These are phyloP conservation scores for Invenusta paracnida DNA, from an alignment of 2,888 invertebrate genomes.

Conservation along the genomic window DNA sequence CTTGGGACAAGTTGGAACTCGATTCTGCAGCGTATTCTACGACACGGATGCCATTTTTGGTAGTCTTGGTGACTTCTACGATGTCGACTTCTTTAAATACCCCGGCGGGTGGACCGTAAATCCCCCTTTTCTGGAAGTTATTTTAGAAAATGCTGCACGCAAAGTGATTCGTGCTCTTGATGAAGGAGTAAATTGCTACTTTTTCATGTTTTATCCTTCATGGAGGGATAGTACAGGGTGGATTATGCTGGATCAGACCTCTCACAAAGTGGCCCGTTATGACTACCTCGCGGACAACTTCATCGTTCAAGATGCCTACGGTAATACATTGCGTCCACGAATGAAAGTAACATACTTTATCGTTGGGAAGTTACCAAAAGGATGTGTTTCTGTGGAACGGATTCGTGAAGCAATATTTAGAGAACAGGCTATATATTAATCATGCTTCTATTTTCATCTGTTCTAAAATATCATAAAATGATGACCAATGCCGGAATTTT, in stretches of 20 bases:
- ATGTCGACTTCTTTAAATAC: constrained; percentile 36
- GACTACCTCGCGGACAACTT: constrained; percentile 36
- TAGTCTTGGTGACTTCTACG: constrained; percentile 43
- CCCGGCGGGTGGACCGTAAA: constrained; percentile 41
- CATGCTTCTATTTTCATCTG: too few species aligned
- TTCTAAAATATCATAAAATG: too few species aligned
- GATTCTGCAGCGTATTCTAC: constrained; percentile 39
- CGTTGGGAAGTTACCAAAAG: constrained; percentile 20
- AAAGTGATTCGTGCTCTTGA: constrained; percentile 33
- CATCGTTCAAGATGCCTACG: constrained; percentile 42
- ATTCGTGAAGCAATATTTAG: background rate
- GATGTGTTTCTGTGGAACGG: background rate
- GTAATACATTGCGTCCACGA: constrained; percentile 10
- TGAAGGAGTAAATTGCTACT: constrained; percentile 32
- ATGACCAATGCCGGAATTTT: too few species aligned
- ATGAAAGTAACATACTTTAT: constrained; percentile 35
- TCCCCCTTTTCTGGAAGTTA: constrained; percentile 40
- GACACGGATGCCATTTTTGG: constrained; percentile 42
- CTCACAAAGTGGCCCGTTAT: background rate
- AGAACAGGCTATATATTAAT: too few species aligned
- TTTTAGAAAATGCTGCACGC: constrained; percentile 36
- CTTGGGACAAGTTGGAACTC: constrained; percentile 22
- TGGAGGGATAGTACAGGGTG: constrained; percentile 40
- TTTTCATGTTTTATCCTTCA: constrained; percentile 36
- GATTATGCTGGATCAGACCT: constrained; percentile 34